These are phyloP conservation scores for Thymallus thymallus DNA, from an alignment of 2,113 vertebrate species.

Conservation along the genomic window DNA sequence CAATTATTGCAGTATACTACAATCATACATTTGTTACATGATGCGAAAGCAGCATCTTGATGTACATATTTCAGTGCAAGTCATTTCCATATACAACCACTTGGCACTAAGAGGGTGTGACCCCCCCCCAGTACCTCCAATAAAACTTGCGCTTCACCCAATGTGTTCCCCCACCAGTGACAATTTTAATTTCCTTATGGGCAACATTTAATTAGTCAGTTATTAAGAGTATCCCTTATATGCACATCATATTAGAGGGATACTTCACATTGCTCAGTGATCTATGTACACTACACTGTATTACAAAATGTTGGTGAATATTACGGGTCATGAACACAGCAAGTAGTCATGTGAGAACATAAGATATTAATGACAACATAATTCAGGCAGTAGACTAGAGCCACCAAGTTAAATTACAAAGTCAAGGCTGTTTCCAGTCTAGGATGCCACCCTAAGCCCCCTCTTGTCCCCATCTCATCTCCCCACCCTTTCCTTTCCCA, in stretches of 20 bases:
- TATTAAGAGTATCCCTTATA: slow-evolving; percentile 15
- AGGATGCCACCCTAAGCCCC: not conserved
- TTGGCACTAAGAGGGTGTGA: slow-evolving; percentile 13
- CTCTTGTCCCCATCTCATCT: slow-evolving; percentile 15
- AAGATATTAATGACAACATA: slow-evolving; percentile 37
- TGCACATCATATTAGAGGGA: slow-evolving; percentile 41
- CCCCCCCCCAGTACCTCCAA: not conserved
- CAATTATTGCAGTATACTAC: slow-evolving; percentile 97
- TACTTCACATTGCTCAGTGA: slow-evolving; percentile 67
- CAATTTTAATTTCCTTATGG: slow-evolving; percentile 30
- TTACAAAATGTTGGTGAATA: slow-evolving; percentile 44
- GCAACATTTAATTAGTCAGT: slow-evolving; percentile 27
- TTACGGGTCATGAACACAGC: slow-evolving; percentile 41
- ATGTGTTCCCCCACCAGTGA: slow-evolving; percentile 19
- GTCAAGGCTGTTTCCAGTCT: slow-evolving; percentile 17
- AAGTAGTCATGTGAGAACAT: slow-evolving; percentile 54
- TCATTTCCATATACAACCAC: slow-evolving; percentile 78
- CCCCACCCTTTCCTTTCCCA: slow-evolving; percentile 10
- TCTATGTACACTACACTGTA: slow-evolving; percentile 64
- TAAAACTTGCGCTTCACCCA: not conserved
- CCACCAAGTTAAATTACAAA: slow-evolving; percentile 39
- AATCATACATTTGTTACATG: slow-evolving; percentile 89
- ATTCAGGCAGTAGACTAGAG: slow-evolving; percentile 16
- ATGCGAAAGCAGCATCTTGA: slow-evolving; percentile 90
- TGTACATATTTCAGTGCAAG: slow-evolving; percentile 98